Evolutionary conservation across 2,888 invertebrate genomes (phyloP), one percentile per base, ranked within the genome.

Genomic region (Hypomecis atomaria): DNA sequence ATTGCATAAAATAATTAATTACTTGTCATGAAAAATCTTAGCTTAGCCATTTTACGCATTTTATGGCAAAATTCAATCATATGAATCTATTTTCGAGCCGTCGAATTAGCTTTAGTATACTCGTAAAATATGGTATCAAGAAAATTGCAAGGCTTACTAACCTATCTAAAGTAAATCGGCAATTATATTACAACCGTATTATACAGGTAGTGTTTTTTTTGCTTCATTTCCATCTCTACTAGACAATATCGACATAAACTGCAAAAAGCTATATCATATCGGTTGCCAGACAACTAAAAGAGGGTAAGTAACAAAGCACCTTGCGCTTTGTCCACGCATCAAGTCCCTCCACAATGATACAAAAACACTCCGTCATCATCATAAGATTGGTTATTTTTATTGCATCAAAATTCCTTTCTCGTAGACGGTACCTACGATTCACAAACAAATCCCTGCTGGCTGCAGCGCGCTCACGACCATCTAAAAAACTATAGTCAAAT

Each of bases 401-500:
- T 76, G 74, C 77, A 84, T 82, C 79, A 80, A 84, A 85, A 86
- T 87, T 87, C 86, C 79, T 81, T 47, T 75, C 66, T 72, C 72
- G 76, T 72, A 76, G 74, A 71, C 76, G 66, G 60, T 74, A 72
- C 70, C 70, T 74, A 78, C 79, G 81, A 84, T 84, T 85, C 85
- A 86, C 86, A 84, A 88, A 86, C 85, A 88, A 85, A 87, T 85
- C 85, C 84, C 84, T 79, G 76, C 83, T 77, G 76, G 80, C 79
- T 78, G 76, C 80, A 78, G 73, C 78, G 78, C 77, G 83, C 86
- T 86, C 86, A 88, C 88, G 88, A 86, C 80, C 78, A 74, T 77
- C 79, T 82, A 90, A 91, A 90, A 90, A 90, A 90, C 84, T 79
- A 78, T 83, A 87, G 85, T 88, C 90, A 90, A 91, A 90, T 91